Conservation (phyloP, 2,113 vertebrate species). For the Strix uralensis region DNA sequence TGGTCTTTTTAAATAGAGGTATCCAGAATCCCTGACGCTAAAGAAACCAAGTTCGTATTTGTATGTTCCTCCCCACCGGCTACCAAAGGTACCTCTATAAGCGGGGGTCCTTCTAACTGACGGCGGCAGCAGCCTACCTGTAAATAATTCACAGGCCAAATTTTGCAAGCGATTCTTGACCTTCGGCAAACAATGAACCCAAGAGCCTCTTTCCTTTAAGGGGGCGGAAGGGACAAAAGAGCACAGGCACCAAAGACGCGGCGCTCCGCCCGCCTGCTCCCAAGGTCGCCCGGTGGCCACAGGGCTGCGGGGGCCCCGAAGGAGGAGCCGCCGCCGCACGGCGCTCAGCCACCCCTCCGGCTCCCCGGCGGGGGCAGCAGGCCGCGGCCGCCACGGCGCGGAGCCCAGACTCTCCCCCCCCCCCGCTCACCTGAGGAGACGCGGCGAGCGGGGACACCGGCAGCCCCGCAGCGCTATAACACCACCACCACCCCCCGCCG, state of each 20-base stretch:
- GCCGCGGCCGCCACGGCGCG: not conserved
- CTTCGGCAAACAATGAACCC: not conserved
- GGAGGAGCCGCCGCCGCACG: not conserved
- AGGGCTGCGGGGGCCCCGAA: not conserved
- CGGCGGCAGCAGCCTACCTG: not conserved
- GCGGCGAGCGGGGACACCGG: too few species aligned
- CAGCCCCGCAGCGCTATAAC: too few species aligned
- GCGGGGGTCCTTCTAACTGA: not conserved
- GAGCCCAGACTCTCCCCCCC: too few species aligned
- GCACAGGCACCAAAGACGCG: too few species aligned
- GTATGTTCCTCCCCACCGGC: not conserved
- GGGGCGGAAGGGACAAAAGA: not conserved
- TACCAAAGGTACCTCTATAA: accelerated
- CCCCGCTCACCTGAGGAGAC: too few species aligned
- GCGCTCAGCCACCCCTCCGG: too few species aligned
- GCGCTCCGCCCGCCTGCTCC: not conserved
- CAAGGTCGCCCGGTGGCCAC: conserved; percentile 34
- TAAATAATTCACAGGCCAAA: not conserved
- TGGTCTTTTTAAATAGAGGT: not conserved
- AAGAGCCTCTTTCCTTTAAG: not conserved
- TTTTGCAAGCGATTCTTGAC: not conserved
- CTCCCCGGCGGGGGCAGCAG: not conserved
- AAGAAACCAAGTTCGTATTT: not conserved
- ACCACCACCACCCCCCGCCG: too few species aligned
- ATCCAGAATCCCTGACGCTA: not conserved